phyloP scores from a whole-genome alignment of 2,888 invertebrate genomes.

The Pseudolycoriella hygida region DNA sequence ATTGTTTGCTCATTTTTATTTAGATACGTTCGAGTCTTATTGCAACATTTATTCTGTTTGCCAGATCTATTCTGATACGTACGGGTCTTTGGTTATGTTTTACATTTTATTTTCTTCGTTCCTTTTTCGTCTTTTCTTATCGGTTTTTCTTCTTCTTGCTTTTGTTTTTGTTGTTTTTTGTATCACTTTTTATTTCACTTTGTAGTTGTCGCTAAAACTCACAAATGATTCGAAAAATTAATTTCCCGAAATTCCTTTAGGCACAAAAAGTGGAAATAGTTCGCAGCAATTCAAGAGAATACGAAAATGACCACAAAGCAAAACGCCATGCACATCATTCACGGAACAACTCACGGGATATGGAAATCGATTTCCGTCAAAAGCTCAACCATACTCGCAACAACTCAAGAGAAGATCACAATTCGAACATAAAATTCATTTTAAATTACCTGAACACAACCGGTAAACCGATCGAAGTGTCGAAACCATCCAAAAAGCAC shows the following conservation, averaged over 20 bases:
- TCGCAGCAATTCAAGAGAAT: constrained; percentile 24
- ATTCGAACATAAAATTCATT: constrained; percentile 26
- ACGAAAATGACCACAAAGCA: constrained; percentile 12
- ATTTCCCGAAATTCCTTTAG: no score
- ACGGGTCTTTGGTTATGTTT: constrained; percentile 13
- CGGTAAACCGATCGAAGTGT: constrained; percentile 13
- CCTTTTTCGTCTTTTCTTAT: no score
- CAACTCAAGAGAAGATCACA: constrained; percentile 19
- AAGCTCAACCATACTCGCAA: constrained; percentile 20
- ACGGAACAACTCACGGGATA: constrained; percentile 29
- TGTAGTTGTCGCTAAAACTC: no score
- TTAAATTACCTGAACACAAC: constrained; percentile 25
- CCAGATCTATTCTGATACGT: no score
- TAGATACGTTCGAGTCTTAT: no score
- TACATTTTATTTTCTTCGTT: no score
- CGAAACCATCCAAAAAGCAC: constrained; percentile 20
- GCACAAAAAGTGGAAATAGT: not conserved
- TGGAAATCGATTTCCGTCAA: constrained; percentile 21
- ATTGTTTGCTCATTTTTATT: no score
- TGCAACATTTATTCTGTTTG: no score
- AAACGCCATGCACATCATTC: constrained; percentile 22
- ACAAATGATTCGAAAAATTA: constrained; percentile 4
- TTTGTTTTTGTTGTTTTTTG: no score
- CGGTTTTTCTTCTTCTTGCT: no score
- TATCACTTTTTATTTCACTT: no score